phyloP scores from a whole-genome alignment of 2,888 invertebrate genomes.

The Argyra leucocephala region DNA sequence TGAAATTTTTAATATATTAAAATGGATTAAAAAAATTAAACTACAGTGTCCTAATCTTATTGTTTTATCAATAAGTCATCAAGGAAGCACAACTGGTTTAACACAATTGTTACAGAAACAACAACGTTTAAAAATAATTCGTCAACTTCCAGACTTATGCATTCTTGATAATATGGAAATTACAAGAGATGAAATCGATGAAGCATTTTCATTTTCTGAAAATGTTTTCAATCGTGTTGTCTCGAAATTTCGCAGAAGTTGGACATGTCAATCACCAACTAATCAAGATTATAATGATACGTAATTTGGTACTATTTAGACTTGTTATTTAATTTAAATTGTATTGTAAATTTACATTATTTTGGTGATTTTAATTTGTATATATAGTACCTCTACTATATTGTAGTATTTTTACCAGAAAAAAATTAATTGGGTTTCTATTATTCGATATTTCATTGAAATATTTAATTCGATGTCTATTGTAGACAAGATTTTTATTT shows the following conservation, averaged over 20 bases:
- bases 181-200: not conserved
- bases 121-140: conserved; percentile 15
- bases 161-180: conserved; percentile 17
- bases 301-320: no score
- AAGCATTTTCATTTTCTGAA: not conserved
- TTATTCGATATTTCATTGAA: no score
- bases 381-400: no score
- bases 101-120: conserved; percentile 13
- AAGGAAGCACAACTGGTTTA: conserved; percentile 63
- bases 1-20: conserved; percentile 51
- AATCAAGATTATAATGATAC: not conserved
- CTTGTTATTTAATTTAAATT: no score
- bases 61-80: conserved; percentile 68
- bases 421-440: no score
- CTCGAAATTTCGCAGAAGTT: not conserved
- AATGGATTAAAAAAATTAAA: conserved; percentile 57
- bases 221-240: conserved; percentile 1
- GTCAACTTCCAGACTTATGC: conserved; percentile 9
- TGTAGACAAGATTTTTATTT: no score
- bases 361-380: no score
- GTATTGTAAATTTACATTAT: no score
- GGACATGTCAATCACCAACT: conserved; percentile 18
- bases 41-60: conserved; percentile 59
- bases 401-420: no score
- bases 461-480: no score